A percentile compares a stretch with the other conserved stretches of the same genome.
phyloP scores from a whole-genome alignment of 2,888 invertebrate species.

The Lasius platythorax region DNA sequence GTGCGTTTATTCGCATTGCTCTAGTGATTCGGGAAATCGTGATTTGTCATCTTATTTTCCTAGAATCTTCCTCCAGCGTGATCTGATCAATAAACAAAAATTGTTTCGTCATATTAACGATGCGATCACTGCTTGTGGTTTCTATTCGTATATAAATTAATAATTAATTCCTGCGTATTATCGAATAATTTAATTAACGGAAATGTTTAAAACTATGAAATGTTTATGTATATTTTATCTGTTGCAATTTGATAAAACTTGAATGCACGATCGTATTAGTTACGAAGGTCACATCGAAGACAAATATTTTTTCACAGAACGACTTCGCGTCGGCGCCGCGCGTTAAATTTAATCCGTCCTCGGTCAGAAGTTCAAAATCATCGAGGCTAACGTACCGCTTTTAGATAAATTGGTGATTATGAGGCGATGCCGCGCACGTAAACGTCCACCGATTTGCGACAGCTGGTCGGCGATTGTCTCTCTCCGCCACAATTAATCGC shows the following conservation, averaged over 20 bases:
- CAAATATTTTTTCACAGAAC: constrained; percentile 28
- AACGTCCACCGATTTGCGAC: constrained; percentile 45
- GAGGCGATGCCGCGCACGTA: constrained; percentile 37
- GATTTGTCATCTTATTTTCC: not conserved
- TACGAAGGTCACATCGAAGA: not conserved
- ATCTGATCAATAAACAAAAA: constrained; percentile 4
- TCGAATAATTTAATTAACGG: not conserved
- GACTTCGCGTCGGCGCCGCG: not conserved
- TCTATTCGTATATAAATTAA: not conserved
- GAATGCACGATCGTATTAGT: not conserved
- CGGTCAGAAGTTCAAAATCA: constrained; percentile 81
- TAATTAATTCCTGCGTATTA: not conserved
- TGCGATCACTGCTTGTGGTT: not conserved
- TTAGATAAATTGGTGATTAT: constrained; percentile 76
- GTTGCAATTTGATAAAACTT: not conserved
- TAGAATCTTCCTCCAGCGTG: not conserved
- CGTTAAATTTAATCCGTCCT: constrained; percentile 58
- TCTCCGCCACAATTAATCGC: constrained; percentile 64
- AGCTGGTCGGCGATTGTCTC: constrained; percentile 61
- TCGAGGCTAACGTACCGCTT: constrained; percentile 76
- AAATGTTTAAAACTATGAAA: not conserved
- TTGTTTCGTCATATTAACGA: not conserved
- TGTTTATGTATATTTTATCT: not conserved
- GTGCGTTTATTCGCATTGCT: not conserved
- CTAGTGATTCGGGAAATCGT: not conserved